Conservation (phyloP, 2,113 vertebrate species). For the Corvus moneduloides region DNA sequence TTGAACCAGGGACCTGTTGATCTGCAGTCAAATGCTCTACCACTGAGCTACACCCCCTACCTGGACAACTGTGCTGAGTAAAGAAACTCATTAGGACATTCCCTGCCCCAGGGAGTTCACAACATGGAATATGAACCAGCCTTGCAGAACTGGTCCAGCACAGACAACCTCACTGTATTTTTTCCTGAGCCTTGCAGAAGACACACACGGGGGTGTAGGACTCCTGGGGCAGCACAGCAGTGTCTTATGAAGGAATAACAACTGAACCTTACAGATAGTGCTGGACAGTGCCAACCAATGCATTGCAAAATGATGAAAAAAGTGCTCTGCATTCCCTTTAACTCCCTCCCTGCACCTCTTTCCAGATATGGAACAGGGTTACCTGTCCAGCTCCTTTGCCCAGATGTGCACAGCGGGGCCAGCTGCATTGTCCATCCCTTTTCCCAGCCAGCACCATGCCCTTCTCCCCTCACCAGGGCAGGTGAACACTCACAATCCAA, state of each 20-base stretch:
- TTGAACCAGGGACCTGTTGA: conserved; percentile 70
- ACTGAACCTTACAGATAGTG: neutral
- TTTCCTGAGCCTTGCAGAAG: neutral
- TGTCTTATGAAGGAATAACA: neutral
- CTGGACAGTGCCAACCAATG: neutral
- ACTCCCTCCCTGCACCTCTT: neutral
- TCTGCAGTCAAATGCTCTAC: conserved; percentile 78
- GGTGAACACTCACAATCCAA: neutral
- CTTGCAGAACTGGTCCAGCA: neutral
- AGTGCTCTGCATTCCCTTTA: neutral
- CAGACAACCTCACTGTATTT: neutral
- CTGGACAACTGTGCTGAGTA: rapidly evolving
- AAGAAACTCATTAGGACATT: neutral
- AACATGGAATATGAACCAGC: neutral
- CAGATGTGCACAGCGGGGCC: neutral
- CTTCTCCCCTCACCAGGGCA: neutral
- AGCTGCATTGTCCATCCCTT: neutral
- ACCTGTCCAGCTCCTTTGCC: neutral
- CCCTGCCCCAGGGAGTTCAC: neutral
- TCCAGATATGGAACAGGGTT: neutral
- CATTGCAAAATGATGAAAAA: neutral
- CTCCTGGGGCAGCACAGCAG: neutral
- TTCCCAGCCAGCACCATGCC: neutral
- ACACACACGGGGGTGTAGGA: rapidly evolving
- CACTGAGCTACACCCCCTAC: conserved; percentile 71